These are phyloP conservation scores for Colostygia pectinataria DNA, from an alignment of 2,888 invertebrate genomes.

Conservation along the genomic window DNA sequence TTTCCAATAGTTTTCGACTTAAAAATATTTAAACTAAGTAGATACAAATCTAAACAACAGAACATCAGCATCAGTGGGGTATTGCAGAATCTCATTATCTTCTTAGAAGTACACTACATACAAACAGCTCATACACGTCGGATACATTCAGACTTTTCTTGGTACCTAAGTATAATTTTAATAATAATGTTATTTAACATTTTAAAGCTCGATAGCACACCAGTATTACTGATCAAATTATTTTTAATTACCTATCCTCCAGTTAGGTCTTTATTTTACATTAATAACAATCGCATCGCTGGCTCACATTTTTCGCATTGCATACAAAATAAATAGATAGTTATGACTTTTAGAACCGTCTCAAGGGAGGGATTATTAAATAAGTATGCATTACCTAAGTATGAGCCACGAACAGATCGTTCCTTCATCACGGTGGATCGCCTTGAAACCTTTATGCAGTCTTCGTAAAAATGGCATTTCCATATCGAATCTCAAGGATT, in stretches of 20 bases:
- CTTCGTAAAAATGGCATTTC: conserved; percentile 45
- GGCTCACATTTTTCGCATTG: conserved; percentile 53
- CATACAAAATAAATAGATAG: conserved; percentile 29
- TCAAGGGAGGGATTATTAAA: conserved; percentile 33
- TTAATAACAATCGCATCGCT: conserved; percentile 62
- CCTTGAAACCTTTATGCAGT: conserved; percentile 39
- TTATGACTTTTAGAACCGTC: background rate
- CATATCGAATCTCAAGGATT: conserved; percentile 9
- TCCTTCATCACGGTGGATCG: conserved; percentile 33
- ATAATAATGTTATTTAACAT: conserved; percentile 22
- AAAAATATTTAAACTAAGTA: conserved; percentile 34
- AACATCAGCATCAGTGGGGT: conserved; percentile 64
- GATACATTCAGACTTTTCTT: conserved; percentile 44
- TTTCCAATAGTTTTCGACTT: background rate
- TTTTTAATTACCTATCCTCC: too few relatives aligned
- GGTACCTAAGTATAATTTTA: conserved; percentile 38
- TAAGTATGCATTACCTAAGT: conserved; percentile 46
- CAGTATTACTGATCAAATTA: too few relatives aligned
- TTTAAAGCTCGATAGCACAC: conserved; percentile 44
- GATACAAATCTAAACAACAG: conserved; percentile 59
- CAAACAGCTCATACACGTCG: conserved; percentile 33
- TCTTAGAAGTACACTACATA: conserved; percentile 5
- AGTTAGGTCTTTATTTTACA: too few relatives aligned
- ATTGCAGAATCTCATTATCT: conserved; percentile 29
- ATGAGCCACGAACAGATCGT: conserved; percentile 43